Base-by-base conservation (phyloP, 2,797 vertebrate genomes). In the Telmatherina bonti region DNA sequence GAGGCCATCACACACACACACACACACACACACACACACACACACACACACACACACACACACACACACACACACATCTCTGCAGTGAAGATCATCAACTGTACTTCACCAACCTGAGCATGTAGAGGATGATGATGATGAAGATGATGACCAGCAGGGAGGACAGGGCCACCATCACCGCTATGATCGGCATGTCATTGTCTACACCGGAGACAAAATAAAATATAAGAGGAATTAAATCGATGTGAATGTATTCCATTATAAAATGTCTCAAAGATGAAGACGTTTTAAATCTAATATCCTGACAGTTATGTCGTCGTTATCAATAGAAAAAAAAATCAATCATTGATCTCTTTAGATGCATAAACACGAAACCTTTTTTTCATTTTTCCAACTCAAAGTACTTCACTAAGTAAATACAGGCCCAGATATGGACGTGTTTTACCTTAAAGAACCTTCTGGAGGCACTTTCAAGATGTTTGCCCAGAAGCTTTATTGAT, bases 121-220 rank as follows among this genome's bases (percentile, higher is more conserved):
- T 99, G 93, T 99, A 99, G 56, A 99, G 95, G 89, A 99, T 95
- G 86, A 99, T 99, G 93, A 99, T 96, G 94, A 99, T 98, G 93
- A 99, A 99, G 91, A 97, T 96, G 83, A 99, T 99, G 85, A 99
- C 95, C 82, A 99, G 94, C 79, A 99, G 94, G 79, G 95, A 99
- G 45, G 98, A 99, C 67, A 99, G 92, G 67, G 97, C 98, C 89
- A 99, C 97, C 95, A 97, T 98, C 82, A 99, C 97, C 0, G 97
- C 97, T 45, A 99, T 99, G 91, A 99, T 96, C 4, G 97, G 95
- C 36, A 96, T 97, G 72, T 99, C 97, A 7, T 47, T 76, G 63
- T 80, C 91, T 91, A 29, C 10, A 64, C 8, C 38, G n/a, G 36
- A 61, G 51, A 72, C 3, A 33, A 7, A 26, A 58, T 41, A 24